Percentiles rank a stretch among this genome's conserved stretches.
These are phyloP conservation scores for Lordiphosa collinella DNA, from an alignment of 1,140 invertebrate species.

Conservation along the genomic window DNA sequence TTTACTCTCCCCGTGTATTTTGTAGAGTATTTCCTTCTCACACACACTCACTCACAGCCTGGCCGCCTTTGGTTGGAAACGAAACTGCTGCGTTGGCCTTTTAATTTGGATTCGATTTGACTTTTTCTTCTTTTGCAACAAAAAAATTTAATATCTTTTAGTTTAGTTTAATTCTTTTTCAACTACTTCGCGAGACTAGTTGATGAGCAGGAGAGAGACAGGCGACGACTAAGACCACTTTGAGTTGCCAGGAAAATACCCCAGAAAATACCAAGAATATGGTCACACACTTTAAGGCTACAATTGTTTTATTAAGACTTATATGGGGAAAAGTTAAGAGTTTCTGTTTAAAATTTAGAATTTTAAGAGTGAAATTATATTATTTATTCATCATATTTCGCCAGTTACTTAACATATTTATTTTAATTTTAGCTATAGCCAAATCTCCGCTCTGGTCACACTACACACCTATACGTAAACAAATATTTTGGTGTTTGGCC, in stretches of 20 bases:
- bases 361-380: too few species aligned
- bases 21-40: constrained; percentile 22
- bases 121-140: constrained; percentile 17
- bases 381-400: too few species aligned
- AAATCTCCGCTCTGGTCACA: too few species aligned
- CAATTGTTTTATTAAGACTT: too few species aligned
- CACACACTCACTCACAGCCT: constrained; percentile 34
- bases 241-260: neutral
- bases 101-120: constrained; percentile 3
- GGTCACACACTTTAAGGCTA: neutral
- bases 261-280: neutral
- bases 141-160: constrained; percentile 7
- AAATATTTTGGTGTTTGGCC: too few species aligned
- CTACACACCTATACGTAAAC: too few species aligned
- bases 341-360: too few species aligned
- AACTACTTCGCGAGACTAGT: constrained; percentile 53
- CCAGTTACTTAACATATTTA: too few species aligned
- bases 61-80: neutral
- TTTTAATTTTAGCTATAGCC: too few species aligned
- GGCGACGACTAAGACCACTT: constrained; percentile 6
- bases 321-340: too few species aligned
- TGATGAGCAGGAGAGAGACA: constrained; percentile 22
- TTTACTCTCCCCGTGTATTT: constrained; percentile 12
- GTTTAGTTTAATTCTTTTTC: constrained; percentile 35
- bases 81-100: neutral